These are phyloP conservation scores for Pantelozetes paolii DNA, from an alignment of 2,888 invertebrate species.

Conservation along the genomic window DNA sequence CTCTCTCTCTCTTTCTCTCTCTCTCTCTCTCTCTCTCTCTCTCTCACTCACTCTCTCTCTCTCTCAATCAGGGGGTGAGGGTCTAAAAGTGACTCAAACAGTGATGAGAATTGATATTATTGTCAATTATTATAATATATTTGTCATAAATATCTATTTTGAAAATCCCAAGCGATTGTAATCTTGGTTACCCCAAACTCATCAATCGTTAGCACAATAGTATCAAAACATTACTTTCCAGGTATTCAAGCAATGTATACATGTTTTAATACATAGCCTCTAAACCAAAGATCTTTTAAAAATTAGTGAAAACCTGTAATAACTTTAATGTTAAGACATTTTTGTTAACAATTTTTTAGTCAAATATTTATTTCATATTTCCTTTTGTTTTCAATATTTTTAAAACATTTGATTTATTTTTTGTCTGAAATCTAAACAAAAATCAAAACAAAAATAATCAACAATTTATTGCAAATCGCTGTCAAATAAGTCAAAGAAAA, in stretches of 20 bases:
- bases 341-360: neutral
- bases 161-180: too few species aligned
- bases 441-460: neutral
- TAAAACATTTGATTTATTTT: neutral
- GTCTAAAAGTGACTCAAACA: too few species aligned
- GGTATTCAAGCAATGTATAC: neutral
- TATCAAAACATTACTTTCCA: neutral
- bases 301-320: slow-evolving; percentile 19
- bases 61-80: too few species aligned
- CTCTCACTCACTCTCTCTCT: too few species aligned
- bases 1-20: too few species aligned
- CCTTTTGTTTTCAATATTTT: slow-evolving; percentile 6
- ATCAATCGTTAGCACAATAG: neutral
- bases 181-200: neutral
- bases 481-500: neutral
- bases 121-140: too few species aligned
- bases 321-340: neutral
- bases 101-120: too few species aligned
- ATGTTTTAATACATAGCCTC: neutral
- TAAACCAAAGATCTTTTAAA: neutral
- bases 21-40: too few species aligned
- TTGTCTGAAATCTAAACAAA: neutral
- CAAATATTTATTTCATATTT: neutral
- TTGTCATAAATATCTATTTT: too few species aligned
- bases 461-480: neutral